phyloP scores from a whole-genome alignment of 2,797 vertebrate species.

The Sphaeramia orbicularis region DNA sequence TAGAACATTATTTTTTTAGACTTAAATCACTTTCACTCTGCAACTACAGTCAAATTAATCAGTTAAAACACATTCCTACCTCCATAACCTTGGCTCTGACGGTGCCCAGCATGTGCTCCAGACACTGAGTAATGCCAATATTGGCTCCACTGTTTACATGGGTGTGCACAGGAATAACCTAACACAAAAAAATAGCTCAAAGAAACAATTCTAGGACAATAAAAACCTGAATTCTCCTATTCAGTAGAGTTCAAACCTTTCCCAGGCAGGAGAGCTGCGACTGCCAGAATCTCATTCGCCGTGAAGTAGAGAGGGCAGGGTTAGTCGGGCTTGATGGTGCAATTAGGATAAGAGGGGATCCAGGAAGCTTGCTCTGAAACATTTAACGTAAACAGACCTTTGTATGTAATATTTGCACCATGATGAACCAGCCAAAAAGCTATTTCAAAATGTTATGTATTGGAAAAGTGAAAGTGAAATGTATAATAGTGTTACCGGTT shows the following conservation, averaged over 20 bases:
- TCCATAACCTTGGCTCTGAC: slow-evolving; percentile 95
- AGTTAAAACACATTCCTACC: slow-evolving; percentile 75
- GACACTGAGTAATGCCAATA: slow-evolving; percentile 92
- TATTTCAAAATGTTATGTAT: neutral
- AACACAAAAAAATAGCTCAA: slow-evolving; percentile 30
- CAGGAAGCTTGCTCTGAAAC: slow-evolving; percentile 93
- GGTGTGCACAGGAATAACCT: slow-evolving; percentile 95
- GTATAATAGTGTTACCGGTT: slow-evolving; percentile 86
- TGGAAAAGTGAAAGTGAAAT: neutral
- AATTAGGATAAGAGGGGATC: slow-evolving; percentile 96
- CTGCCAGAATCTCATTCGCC: slow-evolving; percentile 97
- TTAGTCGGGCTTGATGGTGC: slow-evolving; percentile 93
- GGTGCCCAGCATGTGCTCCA: slow-evolving; percentile 95
- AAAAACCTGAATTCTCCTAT: neutral
- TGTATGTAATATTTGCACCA: neutral
- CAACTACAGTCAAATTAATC: slow-evolving; percentile 1
- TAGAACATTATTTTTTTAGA: no score
- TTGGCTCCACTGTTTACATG: slow-evolving; percentile 91
- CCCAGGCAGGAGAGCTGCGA: slow-evolving; percentile 97
- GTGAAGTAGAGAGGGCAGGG: slow-evolving; percentile 90
- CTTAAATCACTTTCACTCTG: neutral
- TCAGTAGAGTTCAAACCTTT: slow-evolving; percentile 85
- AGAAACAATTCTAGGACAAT: neutral
- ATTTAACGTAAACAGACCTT: slow-evolving; percentile 14
- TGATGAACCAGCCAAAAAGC: neutral